phyloP scores from a whole-genome alignment of 2,113 vertebrate genomes.

The Trematomus loennbergii region DNA sequence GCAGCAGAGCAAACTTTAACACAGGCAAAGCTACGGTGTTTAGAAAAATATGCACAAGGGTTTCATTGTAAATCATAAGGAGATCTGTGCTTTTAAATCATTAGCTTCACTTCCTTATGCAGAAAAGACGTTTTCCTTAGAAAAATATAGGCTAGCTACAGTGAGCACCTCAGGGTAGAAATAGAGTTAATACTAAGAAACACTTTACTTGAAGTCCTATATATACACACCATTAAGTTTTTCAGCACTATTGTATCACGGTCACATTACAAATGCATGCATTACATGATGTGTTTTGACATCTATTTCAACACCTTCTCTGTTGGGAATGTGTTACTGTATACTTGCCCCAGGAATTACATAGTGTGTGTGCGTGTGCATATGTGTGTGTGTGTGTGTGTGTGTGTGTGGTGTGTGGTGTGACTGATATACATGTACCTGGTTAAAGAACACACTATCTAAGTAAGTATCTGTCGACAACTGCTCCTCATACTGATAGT shows the following conservation, averaged over 20 bases:
- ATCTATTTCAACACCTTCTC: too few relatives aligned
- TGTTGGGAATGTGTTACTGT: too few relatives aligned
- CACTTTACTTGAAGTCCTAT: neutral
- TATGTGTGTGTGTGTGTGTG: too few relatives aligned
- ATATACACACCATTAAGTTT: neutral
- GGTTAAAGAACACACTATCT: too few relatives aligned
- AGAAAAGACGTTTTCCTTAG: neutral
- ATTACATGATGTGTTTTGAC: neutral
- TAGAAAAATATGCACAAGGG: neutral
- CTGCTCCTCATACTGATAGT: neutral
- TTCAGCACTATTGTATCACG: neutral
- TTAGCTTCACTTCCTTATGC: neutral
- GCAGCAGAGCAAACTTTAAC: neutral
- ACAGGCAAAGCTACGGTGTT: neutral
- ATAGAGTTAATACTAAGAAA: neutral
- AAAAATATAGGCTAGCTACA: neutral
- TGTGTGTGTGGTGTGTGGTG: neutral
- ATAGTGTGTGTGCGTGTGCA: too few relatives aligned
- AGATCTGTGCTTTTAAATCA: neutral
- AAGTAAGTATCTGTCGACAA: too few relatives aligned
- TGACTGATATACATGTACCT: too few relatives aligned
- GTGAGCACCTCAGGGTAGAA: neutral
- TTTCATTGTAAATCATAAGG: neutral
- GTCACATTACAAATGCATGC: neutral
- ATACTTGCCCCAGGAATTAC: too few relatives aligned